Conservation (phyloP, 2,113 vertebrate species). For the Syngnathus typhle region DNA sequence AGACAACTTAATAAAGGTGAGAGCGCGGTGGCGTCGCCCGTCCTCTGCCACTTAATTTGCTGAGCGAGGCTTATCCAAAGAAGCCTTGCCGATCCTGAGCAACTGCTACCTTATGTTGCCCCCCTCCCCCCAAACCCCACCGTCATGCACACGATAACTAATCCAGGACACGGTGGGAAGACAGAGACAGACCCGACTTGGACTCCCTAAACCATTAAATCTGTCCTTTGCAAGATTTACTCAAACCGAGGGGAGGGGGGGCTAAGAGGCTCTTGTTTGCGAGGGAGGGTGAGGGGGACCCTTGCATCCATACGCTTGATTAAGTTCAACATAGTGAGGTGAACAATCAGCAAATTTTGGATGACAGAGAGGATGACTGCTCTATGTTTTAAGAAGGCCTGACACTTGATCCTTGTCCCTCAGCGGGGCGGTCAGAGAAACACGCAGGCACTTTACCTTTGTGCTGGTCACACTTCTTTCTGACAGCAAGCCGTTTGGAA, state of each 20-base stretch:
- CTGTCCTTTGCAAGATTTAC: conserved; percentile 56
- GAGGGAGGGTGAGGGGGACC: conserved; percentile 21
- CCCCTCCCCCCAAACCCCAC: conserved; percentile 1
- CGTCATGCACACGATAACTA: conserved; percentile 39
- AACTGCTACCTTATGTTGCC: not conserved
- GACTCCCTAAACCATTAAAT: conserved; percentile 53
- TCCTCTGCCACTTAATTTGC: not conserved
- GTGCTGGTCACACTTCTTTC: too few relatives aligned
- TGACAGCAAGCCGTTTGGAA: too few relatives aligned
- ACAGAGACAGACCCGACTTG: conserved; percentile 50
- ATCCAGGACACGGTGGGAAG: conserved; percentile 39
- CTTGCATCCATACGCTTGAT: conserved; percentile 35
- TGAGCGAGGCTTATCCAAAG: not conserved
- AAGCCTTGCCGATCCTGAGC: conserved; percentile 1
- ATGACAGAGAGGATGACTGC: too few relatives aligned
- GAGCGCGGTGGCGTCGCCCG: not conserved
- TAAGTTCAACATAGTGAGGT: too few relatives aligned
- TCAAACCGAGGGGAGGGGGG: conserved; percentile 29
- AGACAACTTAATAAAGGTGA: conserved; percentile 23
- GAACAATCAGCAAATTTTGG: too few relatives aligned
- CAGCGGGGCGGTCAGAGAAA: too few relatives aligned
- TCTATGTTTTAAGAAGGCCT: too few relatives aligned
- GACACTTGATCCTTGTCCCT: too few relatives aligned
- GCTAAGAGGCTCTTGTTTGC: conserved; percentile 51
- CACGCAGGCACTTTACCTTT: too few relatives aligned